A percentile compares a stretch with the other conserved stretches of the same genome.
These are phyloP conservation scores for Gymnoscelis rufifasciata DNA, from an alignment of 2,888 invertebrate species.

Conservation along the genomic window DNA sequence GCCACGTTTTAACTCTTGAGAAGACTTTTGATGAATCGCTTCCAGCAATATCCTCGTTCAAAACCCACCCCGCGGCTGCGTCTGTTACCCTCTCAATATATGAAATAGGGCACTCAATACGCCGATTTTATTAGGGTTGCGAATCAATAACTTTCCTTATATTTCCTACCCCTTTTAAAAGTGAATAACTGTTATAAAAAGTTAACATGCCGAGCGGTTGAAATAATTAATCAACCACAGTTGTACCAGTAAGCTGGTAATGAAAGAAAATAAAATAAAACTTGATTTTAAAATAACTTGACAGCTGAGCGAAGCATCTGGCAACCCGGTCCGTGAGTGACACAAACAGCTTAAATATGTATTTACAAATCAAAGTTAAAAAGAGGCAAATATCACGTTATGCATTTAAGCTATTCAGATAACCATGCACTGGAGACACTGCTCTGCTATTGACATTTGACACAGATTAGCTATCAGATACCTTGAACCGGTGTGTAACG, in stretches of 20 bases:
- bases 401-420: constrained; percentile 16
- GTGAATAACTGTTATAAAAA: constrained; percentile 39
- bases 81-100: constrained; percentile 55
- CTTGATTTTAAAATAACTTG: constrained; percentile 21
- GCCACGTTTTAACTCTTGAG: constrained; percentile 8
- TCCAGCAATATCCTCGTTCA: constrained; percentile 50
- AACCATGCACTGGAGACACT: constrained; percentile 24
- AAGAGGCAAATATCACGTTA: constrained; percentile 4
- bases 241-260: not conserved
- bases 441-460: constrained; percentile 27
- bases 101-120: constrained; percentile 62
- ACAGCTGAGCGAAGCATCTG: constrained; percentile 24
- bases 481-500: constrained; percentile 38
- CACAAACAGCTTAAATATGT: constrained; percentile 20
- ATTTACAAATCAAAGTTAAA: constrained; percentile 4
- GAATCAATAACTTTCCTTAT: constrained; percentile 61
- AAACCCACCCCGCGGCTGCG: constrained; percentile 49
- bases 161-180: constrained; percentile 51
- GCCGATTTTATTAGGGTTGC: constrained; percentile 71
- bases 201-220: constrained; percentile 38
- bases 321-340: constrained; percentile 17
- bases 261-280: constrained; percentile 9
- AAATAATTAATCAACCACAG: constrained; percentile 21
- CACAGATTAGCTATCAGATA: constrained; percentile 32
- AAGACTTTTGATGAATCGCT: constrained; percentile 38